Conservation (phyloP, 2,113 vertebrate species). For the Hirundichthys speculiger region DNA sequence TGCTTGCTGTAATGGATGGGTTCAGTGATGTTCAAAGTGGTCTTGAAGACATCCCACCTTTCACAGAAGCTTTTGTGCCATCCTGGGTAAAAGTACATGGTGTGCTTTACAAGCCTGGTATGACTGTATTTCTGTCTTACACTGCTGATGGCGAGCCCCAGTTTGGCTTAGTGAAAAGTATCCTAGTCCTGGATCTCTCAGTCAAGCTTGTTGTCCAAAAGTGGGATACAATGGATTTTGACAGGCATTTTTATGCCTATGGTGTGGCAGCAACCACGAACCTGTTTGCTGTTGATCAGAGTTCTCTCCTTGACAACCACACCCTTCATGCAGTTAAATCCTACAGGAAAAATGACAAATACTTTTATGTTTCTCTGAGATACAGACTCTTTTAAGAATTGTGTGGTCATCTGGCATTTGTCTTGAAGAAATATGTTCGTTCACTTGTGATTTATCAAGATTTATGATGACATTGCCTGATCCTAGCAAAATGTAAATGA, state of each 20-base stretch:
- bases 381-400: neutral
- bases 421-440: too few relatives aligned
- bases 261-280: neutral
- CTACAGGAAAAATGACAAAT: neutral
- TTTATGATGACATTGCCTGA: too few relatives aligned
- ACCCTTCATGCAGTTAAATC: neutral
- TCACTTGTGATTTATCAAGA: too few relatives aligned
- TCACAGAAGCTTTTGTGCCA: neutral
- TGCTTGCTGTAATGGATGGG: neutral
- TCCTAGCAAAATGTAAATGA: too few relatives aligned
- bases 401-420: too few relatives aligned
- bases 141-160: neutral
- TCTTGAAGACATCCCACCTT: neutral
- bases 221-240: neutral
- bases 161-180: neutral
- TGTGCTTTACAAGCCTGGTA: neutral
- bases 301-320: neutral
- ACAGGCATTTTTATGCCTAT: neutral
- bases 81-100: neutral
- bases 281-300: neutral
- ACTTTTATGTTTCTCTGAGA: neutral
- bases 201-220: neutral
- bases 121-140: neutral
- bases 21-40: neutral
- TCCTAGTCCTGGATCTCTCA: neutral